Evolutionary conservation across 2,888 invertebrate species (phyloP).

Genomic region (Agrilus mali): DNA sequence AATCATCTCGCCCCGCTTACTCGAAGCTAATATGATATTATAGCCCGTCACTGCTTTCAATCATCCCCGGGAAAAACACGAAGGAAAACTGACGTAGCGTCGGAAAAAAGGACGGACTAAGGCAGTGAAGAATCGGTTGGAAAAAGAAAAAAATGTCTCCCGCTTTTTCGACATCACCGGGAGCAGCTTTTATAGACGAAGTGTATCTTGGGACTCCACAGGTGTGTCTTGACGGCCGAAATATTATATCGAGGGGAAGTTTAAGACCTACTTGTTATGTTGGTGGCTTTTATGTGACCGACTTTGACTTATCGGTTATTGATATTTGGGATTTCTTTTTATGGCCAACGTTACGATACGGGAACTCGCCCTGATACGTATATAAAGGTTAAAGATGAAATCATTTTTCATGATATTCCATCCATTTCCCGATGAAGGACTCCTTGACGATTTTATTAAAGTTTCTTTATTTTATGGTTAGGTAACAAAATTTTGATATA

Average conservation of each 20-base stretch:
- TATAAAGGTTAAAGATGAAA: slow-evolving; percentile 4
- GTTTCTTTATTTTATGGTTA: no score
- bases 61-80: slow-evolving; percentile 23
- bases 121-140: no score
- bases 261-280: slow-evolving; percentile 30
- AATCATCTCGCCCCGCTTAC: slow-evolving; percentile 30
- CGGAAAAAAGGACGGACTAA: no score
- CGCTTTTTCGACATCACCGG: no score
- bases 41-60: slow-evolving; percentile 34
- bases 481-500: no score
- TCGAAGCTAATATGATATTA: slow-evolving; percentile 34
- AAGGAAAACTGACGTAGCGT: no score
- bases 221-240: slow-evolving; percentile 29
- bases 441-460: no score
- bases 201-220: slow-evolving; percentile 26
- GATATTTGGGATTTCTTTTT: slow-evolving; percentile 18
- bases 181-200: neutral
- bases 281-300: slow-evolving; percentile 26
- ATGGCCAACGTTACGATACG: no score
- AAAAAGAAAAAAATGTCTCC: no score
- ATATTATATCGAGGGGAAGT: slow-evolving; percentile 31
- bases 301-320: slow-evolving; percentile 27
- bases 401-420: no score
- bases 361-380: slow-evolving; percentile 5
- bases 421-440: no score